These are phyloP conservation scores for Drosophila atroscutellata DNA, from an alignment of 2,888 invertebrate genomes.

Conservation along the genomic window DNA sequence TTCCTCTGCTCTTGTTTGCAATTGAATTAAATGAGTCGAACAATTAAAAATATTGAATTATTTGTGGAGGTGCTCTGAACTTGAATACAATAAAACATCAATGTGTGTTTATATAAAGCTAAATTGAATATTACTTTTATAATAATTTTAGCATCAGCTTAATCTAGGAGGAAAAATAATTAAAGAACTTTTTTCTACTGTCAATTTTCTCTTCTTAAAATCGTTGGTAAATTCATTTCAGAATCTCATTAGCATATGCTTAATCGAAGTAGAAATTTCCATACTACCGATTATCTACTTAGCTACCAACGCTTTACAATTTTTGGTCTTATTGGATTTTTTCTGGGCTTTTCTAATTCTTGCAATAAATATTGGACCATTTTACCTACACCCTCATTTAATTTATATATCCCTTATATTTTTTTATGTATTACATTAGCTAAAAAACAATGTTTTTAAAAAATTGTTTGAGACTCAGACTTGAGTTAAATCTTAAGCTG, in stretches of 20 bases:
- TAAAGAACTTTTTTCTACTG: not conserved
- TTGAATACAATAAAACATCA: not conserved
- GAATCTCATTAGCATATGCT: not conserved
- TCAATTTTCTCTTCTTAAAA: not conserved
- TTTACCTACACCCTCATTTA: not conserved
- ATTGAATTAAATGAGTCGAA: not conserved
- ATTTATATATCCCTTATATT: not conserved
- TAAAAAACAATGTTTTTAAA: not conserved
- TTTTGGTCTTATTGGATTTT: not conserved
- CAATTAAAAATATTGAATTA: not conserved
- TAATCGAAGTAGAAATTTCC: not conserved
- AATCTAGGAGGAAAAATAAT: not conserved
- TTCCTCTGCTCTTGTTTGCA: not conserved
- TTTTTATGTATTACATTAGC: too few species aligned
- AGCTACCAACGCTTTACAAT: not conserved
- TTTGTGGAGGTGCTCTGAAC: not conserved
- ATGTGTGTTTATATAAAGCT: not conserved
- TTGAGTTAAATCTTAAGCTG: not conserved
- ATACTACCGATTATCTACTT: not conserved
- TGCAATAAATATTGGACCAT: not conserved
- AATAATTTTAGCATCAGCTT: not conserved
- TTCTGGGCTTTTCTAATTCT: not conserved
- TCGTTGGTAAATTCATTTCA: not conserved
- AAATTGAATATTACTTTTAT: not conserved
- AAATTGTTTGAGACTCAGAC: not conserved